Evolutionary conservation across 2,888 invertebrate genomes (phyloP).

Genomic region (Xiphydria camelus): DNA sequence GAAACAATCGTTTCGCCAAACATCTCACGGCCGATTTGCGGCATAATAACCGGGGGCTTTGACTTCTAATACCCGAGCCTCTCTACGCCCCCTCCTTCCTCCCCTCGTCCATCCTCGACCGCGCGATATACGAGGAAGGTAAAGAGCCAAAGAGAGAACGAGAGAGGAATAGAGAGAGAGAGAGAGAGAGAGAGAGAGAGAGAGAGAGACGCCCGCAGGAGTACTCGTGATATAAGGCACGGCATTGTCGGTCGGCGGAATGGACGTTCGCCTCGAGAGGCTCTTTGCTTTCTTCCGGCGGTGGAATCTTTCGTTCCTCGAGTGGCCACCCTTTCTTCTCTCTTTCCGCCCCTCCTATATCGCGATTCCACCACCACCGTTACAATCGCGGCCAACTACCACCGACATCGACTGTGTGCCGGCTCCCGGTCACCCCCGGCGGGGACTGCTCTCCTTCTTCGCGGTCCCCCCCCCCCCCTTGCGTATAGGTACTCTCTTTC

Average conservation of each 20-base stretch:
- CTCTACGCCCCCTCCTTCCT: not conserved
- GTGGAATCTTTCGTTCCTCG: constrained; percentile 24
- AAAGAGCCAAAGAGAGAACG: too few relatives aligned
- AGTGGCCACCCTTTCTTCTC: constrained; percentile 19
- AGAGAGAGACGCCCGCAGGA: too few relatives aligned
- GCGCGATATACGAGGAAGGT: too few relatives aligned
- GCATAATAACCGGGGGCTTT: not conserved
- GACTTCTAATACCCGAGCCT: not conserved
- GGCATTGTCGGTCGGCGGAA: constrained; percentile 33
- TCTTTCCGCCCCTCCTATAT: constrained; percentile 20
- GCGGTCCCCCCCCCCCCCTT: too few relatives aligned
- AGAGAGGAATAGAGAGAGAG: too few relatives aligned
- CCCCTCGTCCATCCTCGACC: too few relatives aligned
- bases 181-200: too few relatives aligned
- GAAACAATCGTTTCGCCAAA: constrained; percentile 47
- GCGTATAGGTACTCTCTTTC: too few relatives aligned
- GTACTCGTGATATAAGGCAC: constrained; percentile 24
- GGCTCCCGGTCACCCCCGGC: constrained; percentile 18
- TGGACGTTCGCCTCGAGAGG: constrained; percentile 33
- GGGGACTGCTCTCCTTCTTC: too few relatives aligned
- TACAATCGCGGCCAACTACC: too few relatives aligned
- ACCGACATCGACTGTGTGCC: too few relatives aligned
- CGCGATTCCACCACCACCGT: too few relatives aligned
- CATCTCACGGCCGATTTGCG: constrained; percentile 35
- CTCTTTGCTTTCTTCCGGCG: constrained; percentile 28